phyloP scores from a whole-genome alignment of 2,888 invertebrate species.

The Acrocyrtus sp. region DNA sequence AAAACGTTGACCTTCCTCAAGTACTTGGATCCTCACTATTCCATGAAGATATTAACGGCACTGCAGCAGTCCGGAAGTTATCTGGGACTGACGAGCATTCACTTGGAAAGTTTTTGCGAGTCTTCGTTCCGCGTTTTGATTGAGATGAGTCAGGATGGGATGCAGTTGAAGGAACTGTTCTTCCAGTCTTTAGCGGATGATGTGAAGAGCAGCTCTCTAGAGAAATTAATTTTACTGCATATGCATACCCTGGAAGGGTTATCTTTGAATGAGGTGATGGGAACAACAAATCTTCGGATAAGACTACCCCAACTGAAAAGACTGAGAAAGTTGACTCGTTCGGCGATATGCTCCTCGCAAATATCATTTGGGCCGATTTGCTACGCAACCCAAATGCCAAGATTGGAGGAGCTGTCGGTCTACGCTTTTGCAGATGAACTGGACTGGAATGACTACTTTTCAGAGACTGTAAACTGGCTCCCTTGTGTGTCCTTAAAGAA shows the following conservation, averaged over 20 bases:
- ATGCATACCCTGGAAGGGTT: slow-evolving; percentile 43
- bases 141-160: slow-evolving; percentile 40
- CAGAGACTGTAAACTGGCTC: slow-evolving; percentile 42
- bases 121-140: slow-evolving; percentile 34
- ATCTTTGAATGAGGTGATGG: slow-evolving; percentile 52
- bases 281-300: slow-evolving; percentile 46
- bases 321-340: slow-evolving; percentile 43
- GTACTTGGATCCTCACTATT: slow-evolving; percentile 34
- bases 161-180: slow-evolving; percentile 46
- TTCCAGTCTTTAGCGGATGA: slow-evolving; percentile 51
- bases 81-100: slow-evolving; percentile 31
- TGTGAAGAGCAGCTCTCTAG: slow-evolving; percentile 40
- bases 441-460: slow-evolving; percentile 53
- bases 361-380: slow-evolving; percentile 53
- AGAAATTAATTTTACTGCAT: slow-evolving; percentile 44
- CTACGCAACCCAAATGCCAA: slow-evolving; percentile 41
- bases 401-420: slow-evolving; percentile 43
- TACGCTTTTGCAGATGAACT: slow-evolving; percentile 54
- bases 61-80: slow-evolving; percentile 41
- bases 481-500: slow-evolving; percentile 43
- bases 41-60: slow-evolving; percentile 35
- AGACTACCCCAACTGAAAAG: slow-evolving; percentile 50
- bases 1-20: slow-evolving; percentile 44
- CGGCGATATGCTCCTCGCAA: slow-evolving; percentile 50
- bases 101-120: slow-evolving; percentile 50